Evolutionary conservation across 2,797 vertebrate genomes (phyloP).

Genomic region (Notoglanidium macrostoma): DNA sequence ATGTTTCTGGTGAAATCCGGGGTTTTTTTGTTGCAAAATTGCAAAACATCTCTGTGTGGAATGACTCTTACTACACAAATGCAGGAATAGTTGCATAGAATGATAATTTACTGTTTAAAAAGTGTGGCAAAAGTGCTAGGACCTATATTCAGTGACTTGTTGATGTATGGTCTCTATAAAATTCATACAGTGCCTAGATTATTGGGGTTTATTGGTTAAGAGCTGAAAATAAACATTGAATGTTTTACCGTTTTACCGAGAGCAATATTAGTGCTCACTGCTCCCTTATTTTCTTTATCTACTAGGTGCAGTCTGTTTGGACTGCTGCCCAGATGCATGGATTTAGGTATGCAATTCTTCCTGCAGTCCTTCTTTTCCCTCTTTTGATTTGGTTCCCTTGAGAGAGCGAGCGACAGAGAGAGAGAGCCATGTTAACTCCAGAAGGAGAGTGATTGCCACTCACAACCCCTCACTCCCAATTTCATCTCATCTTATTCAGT

Average conservation of each 20-base stretch:
- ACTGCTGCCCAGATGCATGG: slow-evolving; percentile 70
- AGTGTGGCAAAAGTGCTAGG: neutral
- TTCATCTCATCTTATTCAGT: slow-evolving; percentile 37
- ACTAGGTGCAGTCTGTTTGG: slow-evolving; percentile 68
- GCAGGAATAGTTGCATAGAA: neutral
- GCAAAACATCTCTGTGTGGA: neutral
- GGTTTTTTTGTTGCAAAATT: neutral
- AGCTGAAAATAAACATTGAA: slow-evolving; percentile 35
- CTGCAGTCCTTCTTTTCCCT: slow-evolving; percentile 41
- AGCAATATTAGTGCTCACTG: slow-evolving; percentile 61
- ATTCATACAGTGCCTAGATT: slow-evolving; percentile 21
- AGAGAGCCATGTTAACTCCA: slow-evolving; percentile 18
- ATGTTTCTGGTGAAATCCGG: neutral
- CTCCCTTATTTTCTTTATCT: slow-evolving; percentile 65
- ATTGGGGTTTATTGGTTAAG: slow-evolving; percentile 35
- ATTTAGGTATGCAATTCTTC: slow-evolving; percentile 65
- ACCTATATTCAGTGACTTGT: neutral
- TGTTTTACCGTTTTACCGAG: slow-evolving; percentile 48
- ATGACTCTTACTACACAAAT: neutral
- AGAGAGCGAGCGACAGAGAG: slow-evolving; percentile 11
- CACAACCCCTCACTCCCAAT: slow-evolving; percentile 36
- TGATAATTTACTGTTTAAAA: neutral
- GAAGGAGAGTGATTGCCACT: slow-evolving; percentile 39
- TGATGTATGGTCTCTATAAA: slow-evolving; percentile 5
- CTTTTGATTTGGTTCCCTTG: slow-evolving; percentile 24